Base-by-base conservation (phyloP, 2,797 vertebrate species). In the Siniperca undulata region DNA sequence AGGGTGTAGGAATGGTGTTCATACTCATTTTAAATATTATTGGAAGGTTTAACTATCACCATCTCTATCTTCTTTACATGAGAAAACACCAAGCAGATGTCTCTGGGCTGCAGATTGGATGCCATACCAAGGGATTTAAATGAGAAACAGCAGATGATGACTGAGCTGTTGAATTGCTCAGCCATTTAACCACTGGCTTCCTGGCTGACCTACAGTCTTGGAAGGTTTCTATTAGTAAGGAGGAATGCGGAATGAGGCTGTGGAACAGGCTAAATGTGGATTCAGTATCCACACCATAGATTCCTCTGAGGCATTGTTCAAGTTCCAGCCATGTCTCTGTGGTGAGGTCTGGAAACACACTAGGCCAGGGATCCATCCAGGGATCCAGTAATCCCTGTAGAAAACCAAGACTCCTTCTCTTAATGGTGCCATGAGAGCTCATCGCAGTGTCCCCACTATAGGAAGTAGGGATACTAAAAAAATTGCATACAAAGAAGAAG, bases 251-350 rank as follows among this genome's bases (percentile, higher is more conserved):
- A 80, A 78, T 13, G 48, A 81, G 79, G 48, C 82, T 74, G 80
- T 53, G 60, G 85, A 86, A 84, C 62, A 50, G 83, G 86, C 90
- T 93, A 93, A 93, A 93, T 89, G 91, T 72, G 83, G 90, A 92
- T 92, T 92, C 84, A 77, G 80, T 88, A 78, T 87, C 77, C 83
- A 83, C 87, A 69, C 74, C 79, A 89, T 74, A 89, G 88, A 93
- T 92, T 94, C 89, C 90, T 90, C 71, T 79, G 69, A 83, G 85
- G 70, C 86, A 90, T 82, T 90, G 85, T 84, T 91, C 24, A 74
- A 85, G 90, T 92, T 91, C 89, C 89, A 89, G 74, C 77, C 84
- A 68, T 85, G 88, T 87, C 77, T 91, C 38, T 90, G 90, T 55
- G 81, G 82, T 87, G 83, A 89, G 79, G 69, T 79, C 64, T 85